Conservation (phyloP, 2,888 invertebrate genomes). For the Drosophila anomalata region DNA sequence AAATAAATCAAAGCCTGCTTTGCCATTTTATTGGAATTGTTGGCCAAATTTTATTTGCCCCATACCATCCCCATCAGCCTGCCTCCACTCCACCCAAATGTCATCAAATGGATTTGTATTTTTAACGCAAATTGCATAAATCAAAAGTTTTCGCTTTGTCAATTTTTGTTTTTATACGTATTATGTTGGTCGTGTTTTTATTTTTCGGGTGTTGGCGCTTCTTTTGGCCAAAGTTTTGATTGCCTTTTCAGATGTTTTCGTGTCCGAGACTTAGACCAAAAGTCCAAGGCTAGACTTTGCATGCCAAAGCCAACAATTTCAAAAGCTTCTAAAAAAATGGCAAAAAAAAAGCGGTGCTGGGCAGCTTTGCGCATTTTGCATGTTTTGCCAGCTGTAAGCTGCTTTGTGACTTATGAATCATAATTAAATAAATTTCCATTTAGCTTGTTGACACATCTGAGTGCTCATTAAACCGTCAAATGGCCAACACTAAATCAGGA, state of each 20-base stretch:
- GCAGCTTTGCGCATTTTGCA: constrained; percentile 50
- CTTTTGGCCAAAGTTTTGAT: constrained; percentile 64
- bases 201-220: constrained; percentile 17
- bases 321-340: constrained; percentile 30
- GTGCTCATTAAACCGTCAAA: constrained; percentile 77
- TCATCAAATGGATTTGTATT: constrained; percentile 75
- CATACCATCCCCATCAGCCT: not conserved
- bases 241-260: constrained; percentile 61
- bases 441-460: constrained; percentile 75
- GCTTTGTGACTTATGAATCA: constrained; percentile 45
- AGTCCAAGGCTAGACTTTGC: constrained; percentile 25
- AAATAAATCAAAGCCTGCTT: constrained; percentile 70
- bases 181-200: constrained; percentile 1
- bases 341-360: constrained; percentile 13
- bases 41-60: constrained; percentile 60
- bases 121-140: constrained; percentile 73
- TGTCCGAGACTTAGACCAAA: constrained; percentile 31
- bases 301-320: constrained; percentile 40
- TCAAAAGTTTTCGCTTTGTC: constrained; percentile 63
- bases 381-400: constrained; percentile 33
- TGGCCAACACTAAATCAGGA: constrained; percentile 63
- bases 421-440: constrained; percentile 75
- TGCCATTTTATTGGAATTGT: constrained; percentile 74
- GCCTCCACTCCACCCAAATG: constrained; percentile 49
- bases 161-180: constrained; percentile 19